Percentiles rank a stretch among this genome's conserved stretches.
phyloP scores from a whole-genome alignment of 2,888 invertebrate species.

The Athalia cordata region DNA sequence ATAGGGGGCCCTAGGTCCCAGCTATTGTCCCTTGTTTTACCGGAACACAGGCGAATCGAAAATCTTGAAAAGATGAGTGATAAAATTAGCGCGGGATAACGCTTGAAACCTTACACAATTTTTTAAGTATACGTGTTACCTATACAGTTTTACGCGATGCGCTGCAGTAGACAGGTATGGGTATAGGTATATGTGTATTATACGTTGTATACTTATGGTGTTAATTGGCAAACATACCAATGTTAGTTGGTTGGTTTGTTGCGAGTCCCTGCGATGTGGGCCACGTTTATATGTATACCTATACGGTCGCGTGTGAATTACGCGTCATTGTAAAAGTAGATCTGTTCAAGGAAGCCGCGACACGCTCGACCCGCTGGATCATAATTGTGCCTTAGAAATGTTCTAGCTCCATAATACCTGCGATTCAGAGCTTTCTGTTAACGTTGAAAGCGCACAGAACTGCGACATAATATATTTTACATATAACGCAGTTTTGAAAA shows the following conservation, averaged over 20 bases:
- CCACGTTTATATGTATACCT: conserved; percentile 19
- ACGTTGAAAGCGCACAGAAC: too few relatives aligned
- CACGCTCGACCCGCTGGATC: conserved; percentile 19
- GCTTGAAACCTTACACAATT: too few relatives aligned
- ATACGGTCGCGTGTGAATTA: conserved; percentile 28
- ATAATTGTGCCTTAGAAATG: conserved; percentile 3
- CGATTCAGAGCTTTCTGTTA: background rate
- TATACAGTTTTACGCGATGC: background rate
- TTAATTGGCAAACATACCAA: conserved; percentile 33
- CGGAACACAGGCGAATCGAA: background rate
- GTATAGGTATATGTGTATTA: background rate
- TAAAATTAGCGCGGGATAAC: too few relatives aligned
- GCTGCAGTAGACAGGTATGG: background rate
- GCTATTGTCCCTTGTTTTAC: background rate
- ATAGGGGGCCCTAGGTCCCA: background rate
- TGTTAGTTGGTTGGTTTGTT: background rate
- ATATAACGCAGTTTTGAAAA: too few relatives aligned
- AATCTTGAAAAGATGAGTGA: conserved; percentile 12
- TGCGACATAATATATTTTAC: too few relatives aligned
- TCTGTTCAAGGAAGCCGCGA: conserved; percentile 34
- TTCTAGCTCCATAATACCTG: background rate
- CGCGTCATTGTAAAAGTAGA: conserved; percentile 44
- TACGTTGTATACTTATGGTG: conserved; percentile 11
- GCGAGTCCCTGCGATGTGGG: conserved; percentile 33
- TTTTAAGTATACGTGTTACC: too few relatives aligned